Conservation (phyloP, 2,888 invertebrate genomes). For the Caenorhabditis doughertyi region DNA sequence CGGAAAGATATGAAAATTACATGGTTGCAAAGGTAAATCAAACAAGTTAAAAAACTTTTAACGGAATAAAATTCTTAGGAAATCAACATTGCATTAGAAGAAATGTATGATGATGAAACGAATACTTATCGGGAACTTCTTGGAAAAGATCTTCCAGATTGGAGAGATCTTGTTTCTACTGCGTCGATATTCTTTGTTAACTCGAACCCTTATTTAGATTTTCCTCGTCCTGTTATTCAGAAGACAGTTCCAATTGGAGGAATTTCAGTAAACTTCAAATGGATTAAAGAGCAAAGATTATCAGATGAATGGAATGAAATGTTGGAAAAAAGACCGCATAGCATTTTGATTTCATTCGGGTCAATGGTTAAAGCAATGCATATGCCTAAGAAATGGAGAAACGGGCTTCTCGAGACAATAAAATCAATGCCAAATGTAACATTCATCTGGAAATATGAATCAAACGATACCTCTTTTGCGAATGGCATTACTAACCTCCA, state of each 20-base stretch:
- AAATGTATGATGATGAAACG: conserved; percentile 39
- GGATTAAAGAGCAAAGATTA: conserved; percentile 22
- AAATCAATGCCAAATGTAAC: conserved; percentile 47
- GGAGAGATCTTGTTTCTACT: conserved; percentile 34
- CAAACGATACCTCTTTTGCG: conserved; percentile 32
- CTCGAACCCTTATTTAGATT: conserved; percentile 62
- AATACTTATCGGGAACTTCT: conserved; percentile 16
- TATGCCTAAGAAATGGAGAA: conserved; percentile 50
- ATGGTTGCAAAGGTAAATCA: conserved; percentile 6
- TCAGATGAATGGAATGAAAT: conserved; percentile 21
- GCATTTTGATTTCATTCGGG: conserved; percentile 51
- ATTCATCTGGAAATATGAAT: conserved; percentile 66
- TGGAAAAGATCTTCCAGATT: conserved; percentile 34
- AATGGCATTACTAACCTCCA: conserved; percentile 38
- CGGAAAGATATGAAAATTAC: conserved; percentile 27
- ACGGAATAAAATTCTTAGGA: neutral
- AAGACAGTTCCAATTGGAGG: conserved; percentile 63
- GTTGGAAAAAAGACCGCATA: conserved; percentile 2
- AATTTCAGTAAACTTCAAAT: conserved; percentile 55
- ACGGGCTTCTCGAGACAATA: conserved; percentile 23
- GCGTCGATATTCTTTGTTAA: conserved; percentile 47
- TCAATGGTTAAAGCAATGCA: conserved; percentile 23
- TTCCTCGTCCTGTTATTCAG: conserved; percentile 58
- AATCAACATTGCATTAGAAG: neutral
- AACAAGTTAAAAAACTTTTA: no score